phyloP scores from a whole-genome alignment of 2,888 invertebrate species.

The Ischnura elegans region DNA sequence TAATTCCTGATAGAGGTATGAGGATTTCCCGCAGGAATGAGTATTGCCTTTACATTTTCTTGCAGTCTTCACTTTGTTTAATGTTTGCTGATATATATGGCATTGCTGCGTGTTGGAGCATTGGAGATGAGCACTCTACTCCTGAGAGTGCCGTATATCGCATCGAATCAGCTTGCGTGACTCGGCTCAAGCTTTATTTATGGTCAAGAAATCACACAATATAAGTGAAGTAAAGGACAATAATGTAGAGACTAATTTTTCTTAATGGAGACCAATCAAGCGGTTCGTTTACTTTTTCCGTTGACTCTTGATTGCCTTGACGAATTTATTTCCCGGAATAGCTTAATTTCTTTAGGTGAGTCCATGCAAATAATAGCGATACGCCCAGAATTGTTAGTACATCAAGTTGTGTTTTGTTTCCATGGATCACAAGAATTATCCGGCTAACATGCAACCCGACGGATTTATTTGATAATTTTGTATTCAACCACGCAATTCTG shows the following conservation, averaged over 20 bases:
- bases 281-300: background rate
- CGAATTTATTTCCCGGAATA: background rate
- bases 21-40: too few species aligned
- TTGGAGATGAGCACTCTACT: background rate
- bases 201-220: background rate
- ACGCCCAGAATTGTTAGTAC: background rate
- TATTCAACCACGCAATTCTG: background rate
- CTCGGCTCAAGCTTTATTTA: background rate
- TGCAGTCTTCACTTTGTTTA: too few species aligned
- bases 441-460: background rate
- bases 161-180: background rate
- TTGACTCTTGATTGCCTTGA: background rate
- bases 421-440: background rate
- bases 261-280: background rate
- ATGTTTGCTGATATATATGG: too few species aligned
- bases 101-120: too few species aligned
- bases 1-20: too few species aligned
- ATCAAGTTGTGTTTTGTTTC: background rate
- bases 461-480: background rate
- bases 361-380: background rate
- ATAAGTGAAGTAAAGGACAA: background rate
- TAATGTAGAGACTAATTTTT: background rate
- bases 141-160: background rate
- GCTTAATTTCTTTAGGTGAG: background rate
- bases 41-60: too few species aligned